These are phyloP conservation scores for Sinocyclocheilus rhinocerous DNA, from an alignment of 2,113 vertebrate genomes.

Conservation along the genomic window DNA sequence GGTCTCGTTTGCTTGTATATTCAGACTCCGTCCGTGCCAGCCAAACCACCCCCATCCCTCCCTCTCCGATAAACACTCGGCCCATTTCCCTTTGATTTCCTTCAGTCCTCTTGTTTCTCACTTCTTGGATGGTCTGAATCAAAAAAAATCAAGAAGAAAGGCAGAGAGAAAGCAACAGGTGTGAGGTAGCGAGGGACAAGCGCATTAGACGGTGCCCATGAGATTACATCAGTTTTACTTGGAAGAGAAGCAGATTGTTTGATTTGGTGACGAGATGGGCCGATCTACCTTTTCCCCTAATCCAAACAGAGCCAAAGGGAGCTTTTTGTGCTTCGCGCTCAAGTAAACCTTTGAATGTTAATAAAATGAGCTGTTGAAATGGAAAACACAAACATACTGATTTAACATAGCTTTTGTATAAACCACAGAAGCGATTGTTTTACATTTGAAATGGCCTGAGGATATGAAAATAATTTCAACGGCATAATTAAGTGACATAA, in stretches of 20 bases:
- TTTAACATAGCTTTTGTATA: slow-evolving; percentile 21
- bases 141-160: slow-evolving; percentile 59
- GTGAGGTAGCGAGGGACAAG: slow-evolving; percentile 59
- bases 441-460: slow-evolving; percentile 62
- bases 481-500: slow-evolving; percentile 71
- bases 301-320: slow-evolving; percentile 43
- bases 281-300: slow-evolving; percentile 35
- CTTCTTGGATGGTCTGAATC: slow-evolving; percentile 67
- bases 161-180: slow-evolving; percentile 69
- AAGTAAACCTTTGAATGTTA: slow-evolving; percentile 53
- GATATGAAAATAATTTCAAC: slow-evolving; percentile 64
- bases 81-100: slow-evolving; percentile 78
- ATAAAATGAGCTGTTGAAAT: slow-evolving; percentile 44
- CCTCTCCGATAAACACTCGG: slow-evolving; percentile 59
- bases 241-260: slow-evolving; percentile 43
- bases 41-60: slow-evolving; percentile 35
- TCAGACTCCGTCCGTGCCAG: slow-evolving; percentile 36
- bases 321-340: slow-evolving; percentile 23
- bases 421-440: slow-evolving; percentile 53
- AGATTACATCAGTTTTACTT: slow-evolving; percentile 49
- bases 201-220: background rate
- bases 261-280: slow-evolving; percentile 39
- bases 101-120: slow-evolving; percentile 63
- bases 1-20: slow-evolving; percentile 72
- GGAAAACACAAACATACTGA: background rate